Percentiles rank a stretch among this genome's conserved stretches.
phyloP scores from a whole-genome alignment of 2,113 vertebrate species.

The Colistium nudipinnis region DNA sequence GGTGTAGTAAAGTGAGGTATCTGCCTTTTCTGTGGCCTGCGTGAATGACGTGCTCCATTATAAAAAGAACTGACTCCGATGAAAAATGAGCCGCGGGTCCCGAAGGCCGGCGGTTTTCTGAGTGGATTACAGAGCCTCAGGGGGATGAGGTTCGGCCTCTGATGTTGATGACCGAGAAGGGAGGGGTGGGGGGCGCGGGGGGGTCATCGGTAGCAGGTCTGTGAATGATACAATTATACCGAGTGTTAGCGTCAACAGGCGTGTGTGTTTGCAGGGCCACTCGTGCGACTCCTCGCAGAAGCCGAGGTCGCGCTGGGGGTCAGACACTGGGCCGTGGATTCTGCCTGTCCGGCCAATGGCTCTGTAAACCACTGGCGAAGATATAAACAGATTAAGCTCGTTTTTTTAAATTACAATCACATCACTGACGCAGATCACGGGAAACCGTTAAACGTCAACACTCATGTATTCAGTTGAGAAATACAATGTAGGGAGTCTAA shows the following conservation, averaged over 20 bases:
- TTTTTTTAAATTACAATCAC: background rate
- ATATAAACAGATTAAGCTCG: background rate
- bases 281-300: conserved; percentile 15
- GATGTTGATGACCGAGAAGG: conserved; percentile 49
- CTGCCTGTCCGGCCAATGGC: background rate
- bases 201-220: conserved; percentile 44
- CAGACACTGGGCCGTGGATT: conserved; percentile 14
- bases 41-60: conserved; percentile 73
- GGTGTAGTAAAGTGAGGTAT: conserved; percentile 76
- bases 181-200: conserved; percentile 10
- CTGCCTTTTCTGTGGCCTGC: conserved; percentile 75
- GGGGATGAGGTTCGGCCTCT: conserved; percentile 48
- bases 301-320: too few species aligned
- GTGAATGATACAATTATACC: conserved; percentile 55
- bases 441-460: conserved; percentile 2
- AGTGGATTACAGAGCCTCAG: conserved; percentile 60
- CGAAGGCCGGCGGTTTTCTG: conserved; percentile 48
- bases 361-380: background rate
- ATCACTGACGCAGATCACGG: conserved; percentile 1
- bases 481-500: background rate
- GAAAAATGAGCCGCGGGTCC: conserved; percentile 58
- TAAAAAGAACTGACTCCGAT: conserved; percentile 76
- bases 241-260: conserved; percentile 51
- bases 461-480: background rate
- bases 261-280: conserved; percentile 37